Conservation (phyloP, 2,113 vertebrate genomes). For the Anolis carolinensis region DNA sequence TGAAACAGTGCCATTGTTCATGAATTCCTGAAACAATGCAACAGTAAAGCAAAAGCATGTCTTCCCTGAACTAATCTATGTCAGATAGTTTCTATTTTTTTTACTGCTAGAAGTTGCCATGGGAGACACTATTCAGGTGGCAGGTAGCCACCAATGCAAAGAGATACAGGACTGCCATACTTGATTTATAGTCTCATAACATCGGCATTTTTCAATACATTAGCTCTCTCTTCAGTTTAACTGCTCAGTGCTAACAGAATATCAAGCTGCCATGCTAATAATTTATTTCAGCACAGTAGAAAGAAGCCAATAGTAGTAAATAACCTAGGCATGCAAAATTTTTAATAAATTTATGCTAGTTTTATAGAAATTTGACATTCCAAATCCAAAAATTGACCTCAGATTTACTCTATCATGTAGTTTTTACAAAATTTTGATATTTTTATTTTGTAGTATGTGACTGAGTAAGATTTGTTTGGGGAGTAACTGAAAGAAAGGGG, state of each 20-base stretch:
- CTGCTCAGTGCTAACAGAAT: not conserved
- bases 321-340: not conserved
- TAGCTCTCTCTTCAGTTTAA: not conserved
- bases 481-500: too few species aligned
- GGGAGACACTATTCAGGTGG: not conserved
- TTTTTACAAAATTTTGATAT: too few species aligned
- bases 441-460: too few species aligned
- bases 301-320: constrained; percentile 3
- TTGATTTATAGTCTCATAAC: not conserved
- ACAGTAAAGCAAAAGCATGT: not conserved
- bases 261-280: constrained; percentile 6
- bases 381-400: too few species aligned
- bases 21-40: not conserved
- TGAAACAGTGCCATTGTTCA: not conserved
- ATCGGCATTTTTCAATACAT: not conserved
- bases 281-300: constrained; percentile 12
- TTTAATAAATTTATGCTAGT: too few species aligned
- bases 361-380: too few species aligned
- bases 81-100: not conserved
- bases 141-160: not conserved
- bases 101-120: not conserved
- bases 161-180: not conserved
- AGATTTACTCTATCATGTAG: too few species aligned
- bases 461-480: too few species aligned
- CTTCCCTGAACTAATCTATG: not conserved